Evolutionary conservation across 2,888 invertebrate species (phyloP), one percentile per base, ranked within the genome.

Genomic region (Laothoe populi): DNA sequence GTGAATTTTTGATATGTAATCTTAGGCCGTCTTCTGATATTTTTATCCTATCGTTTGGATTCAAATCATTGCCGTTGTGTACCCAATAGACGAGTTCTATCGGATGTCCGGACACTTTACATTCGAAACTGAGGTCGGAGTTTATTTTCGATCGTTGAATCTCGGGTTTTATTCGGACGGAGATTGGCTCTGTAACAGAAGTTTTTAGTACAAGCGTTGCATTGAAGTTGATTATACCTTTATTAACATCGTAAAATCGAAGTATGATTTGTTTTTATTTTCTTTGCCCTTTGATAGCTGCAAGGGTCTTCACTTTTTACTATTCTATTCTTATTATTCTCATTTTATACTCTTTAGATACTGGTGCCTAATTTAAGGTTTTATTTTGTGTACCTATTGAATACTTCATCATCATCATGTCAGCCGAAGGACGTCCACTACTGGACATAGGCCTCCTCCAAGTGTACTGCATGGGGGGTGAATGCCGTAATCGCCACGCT

Each of bases 91-190:
- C 94, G 73, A 95, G 94, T 68, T 95, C 95, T 66, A 97, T 94
- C n/a, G 98, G 98, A 90, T 96, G 96, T 5, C 98, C 98, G 64
- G 95, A 95, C 61, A 97, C 95, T 81, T 96, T 96, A 87, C 98
- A 99, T 83, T 97, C 97, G 83, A 98, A 97, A 78, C 94, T 95
- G 58, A 97, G 96, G 79, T 97, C 95, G 78, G 96, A 95, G 65
- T 97, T 97, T 66, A 96, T 95, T 86, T 98, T 98, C 64, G 97
- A 96, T 68, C 96, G 95, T 83, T 95, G 94, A 67, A 94, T 93
- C 86, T 96, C 95, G 68, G 96, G 96, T 92, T 96, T 95, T 71
- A 97, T 95, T 87, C 96, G 96, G 74, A 96, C 96, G 73, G 96
- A 95, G 79, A 97, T 92, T 63, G 97, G 96, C 77, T 96, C 97